Base-by-base conservation (phyloP, 2,797 vertebrate species). In the Sebastes hubbsi region DNA sequence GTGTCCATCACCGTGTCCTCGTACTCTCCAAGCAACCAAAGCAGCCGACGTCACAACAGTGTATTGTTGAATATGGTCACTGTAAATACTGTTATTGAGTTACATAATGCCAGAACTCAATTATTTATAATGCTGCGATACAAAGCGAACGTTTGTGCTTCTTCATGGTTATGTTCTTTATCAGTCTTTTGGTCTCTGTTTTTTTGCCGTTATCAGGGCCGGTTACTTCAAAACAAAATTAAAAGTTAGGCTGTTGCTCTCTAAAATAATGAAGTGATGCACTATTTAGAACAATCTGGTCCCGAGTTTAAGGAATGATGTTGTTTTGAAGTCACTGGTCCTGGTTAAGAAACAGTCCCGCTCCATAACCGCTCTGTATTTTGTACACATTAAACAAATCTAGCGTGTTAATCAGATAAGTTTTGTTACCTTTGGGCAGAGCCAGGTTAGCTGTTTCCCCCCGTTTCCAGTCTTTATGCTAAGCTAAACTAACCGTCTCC, bases 341-440 rank as follows among this genome's bases (percentile, higher is more conserved):
- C 2, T 9, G 4, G 52, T 0, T 22, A 11, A 55, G 52, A 42
- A 42, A 42, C 38, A 42, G 38, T 16, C 38, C 38, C 38, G 38
- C 38, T 42, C 3, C 38, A 16, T 42, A 42, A 42, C 38, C 14
- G 22, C 52, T 55, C 9, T 5, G 1, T 0, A 11, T 55, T 55
- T 54, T 54, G 52, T 54, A 10, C 20, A 2, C 14, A 7, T 7
- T 16, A 18, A 42, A 42, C 14, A 42, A 42, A 42, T 42, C 14
- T 1, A 42, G 3, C 38, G 1, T 42, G 38, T 16, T 42, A 42
- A 16, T 42, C 14, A 42, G 38, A 0, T 42, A 16, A 0, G 0
- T 42, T 42, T 42, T 42, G 38, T 42, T 3, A 7, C 38, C 38
- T 7, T 42, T 42, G 0, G 38, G 38, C 38, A 42, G 38, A 42